Conservation (phyloP, 1,140 invertebrate genomes). For the Drosophila truncata region DNA sequence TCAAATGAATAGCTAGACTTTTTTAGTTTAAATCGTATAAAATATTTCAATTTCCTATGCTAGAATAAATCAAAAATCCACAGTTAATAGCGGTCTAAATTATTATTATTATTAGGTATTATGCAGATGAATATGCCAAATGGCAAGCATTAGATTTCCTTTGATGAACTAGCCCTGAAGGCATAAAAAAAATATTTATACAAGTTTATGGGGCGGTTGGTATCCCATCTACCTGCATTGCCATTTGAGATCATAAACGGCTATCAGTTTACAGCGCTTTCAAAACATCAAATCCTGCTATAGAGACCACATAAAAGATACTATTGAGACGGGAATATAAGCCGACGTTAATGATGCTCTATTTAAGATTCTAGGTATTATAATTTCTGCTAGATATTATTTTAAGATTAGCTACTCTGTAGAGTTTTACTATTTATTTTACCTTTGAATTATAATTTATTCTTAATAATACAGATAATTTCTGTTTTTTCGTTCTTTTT, state of each 20-base stretch:
- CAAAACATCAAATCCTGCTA: conserved; percentile 53
- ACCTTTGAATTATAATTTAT: neutral
- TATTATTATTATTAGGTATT: conserved; percentile 11
- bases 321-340: neutral
- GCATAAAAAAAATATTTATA: conserved; percentile 11
- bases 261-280: conserved; percentile 73
- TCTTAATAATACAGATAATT: neutral
- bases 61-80: conserved; percentile 1
- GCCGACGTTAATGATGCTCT: conserved; percentile 1
- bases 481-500: neutral
- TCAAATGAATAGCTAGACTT: neutral
- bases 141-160: conserved; percentile 53
- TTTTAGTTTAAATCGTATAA: neutral
- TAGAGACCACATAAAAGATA: conserved; percentile 29
- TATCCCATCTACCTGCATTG: conserved; percentile 66
- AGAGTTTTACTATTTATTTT: neutral
- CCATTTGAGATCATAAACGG: conserved; percentile 78
- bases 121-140: conserved; percentile 29
- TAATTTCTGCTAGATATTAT: neutral
- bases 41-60: neutral
- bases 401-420: neutral
- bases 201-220: neutral
- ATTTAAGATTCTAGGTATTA: neutral
- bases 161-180: conserved; percentile 57
- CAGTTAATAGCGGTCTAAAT: neutral